Base-by-base conservation (phyloP, 2,888 invertebrate species). In the Fabriciana adippe region DNA sequence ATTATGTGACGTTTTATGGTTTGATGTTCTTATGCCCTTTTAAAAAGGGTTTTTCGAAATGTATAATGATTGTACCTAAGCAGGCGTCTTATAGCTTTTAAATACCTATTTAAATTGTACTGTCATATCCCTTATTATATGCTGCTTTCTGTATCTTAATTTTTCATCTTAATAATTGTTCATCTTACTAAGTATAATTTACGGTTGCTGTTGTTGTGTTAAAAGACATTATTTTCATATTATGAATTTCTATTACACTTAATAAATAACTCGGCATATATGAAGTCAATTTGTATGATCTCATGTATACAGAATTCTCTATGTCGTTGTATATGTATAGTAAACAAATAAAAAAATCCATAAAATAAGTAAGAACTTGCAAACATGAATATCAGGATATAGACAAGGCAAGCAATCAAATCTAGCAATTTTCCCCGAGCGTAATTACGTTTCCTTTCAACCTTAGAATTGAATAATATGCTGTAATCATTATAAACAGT, bases 361-460 rank as follows among this genome's bases (percentile, higher is more conserved):
- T 57, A 47, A 45, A 2, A 15, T 47, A 47, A 56, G 15, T 11
- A 57, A 15, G n/a, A 18, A 21, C 4, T 45, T 18, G 18, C 45
- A 45, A 21, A 8, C 45, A 21, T 47, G 48, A 64, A 71, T 76
- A 74, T 66, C 72, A 74, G 79, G 79, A 79, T 75, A 69, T 64
- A 16, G 1, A 35, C 75, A 75, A 78, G 79, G 79, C 68, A 71
- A 67, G 54, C 57, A 21, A 47, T 21, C 47, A 15, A 45, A 57
- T 57, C 57, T 57, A 57, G 57, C 21, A 47, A 21, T 47, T 57
- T 41, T 57, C 57, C 21, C 45, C 11, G 21, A 47, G 21, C 57
- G 45, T 56, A 56, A 56, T 47, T 47, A 16, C 45, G 57, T 74
- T 73, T 70, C 72, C 69, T 66, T 68, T 56, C 68, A 72, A 64